These are phyloP conservation scores for Musca vetustissima DNA, from an alignment of 1,140 invertebrate genomes.

Conservation along the genomic window DNA sequence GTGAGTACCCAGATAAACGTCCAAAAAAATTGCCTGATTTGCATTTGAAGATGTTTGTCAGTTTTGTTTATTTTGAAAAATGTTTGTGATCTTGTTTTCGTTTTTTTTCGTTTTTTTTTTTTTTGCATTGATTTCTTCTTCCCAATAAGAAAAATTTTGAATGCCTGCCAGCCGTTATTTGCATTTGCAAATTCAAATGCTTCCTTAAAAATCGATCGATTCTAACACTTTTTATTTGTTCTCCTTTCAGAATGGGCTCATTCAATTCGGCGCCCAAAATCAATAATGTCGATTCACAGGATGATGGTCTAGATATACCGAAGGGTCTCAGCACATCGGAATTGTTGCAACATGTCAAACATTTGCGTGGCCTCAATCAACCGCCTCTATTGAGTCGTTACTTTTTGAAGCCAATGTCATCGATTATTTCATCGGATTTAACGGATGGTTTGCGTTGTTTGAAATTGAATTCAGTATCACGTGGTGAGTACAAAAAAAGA, in stretches of 20 bases:
- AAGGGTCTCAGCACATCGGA: constrained; percentile 58
- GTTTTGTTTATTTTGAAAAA: neutral
- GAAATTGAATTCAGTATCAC: constrained; percentile 57
- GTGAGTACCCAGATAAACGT: constrained; percentile 48
- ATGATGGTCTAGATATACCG: constrained; percentile 62
- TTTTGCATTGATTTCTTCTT: too few relatives aligned
- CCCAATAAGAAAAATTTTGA: too few relatives aligned
- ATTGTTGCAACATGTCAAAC: constrained; percentile 60
- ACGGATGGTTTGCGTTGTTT: constrained; percentile 54
- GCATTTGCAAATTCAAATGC: neutral
- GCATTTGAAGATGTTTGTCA: neutral
- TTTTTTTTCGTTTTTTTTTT: neutral
- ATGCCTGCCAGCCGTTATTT: neutral
- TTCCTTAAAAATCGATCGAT: too few relatives aligned
- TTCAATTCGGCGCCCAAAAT: constrained; percentile 71
- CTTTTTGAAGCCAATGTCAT: constrained; percentile 39
- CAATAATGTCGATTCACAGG: constrained; percentile 66
- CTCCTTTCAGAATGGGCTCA: constrained; percentile 70
- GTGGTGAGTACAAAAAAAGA: constrained; percentile 39
- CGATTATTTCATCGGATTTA: constrained; percentile 38
- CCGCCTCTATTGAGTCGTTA: constrained; percentile 43
- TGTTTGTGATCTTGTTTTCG: neutral
- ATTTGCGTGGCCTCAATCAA: constrained; percentile 40
- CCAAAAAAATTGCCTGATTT: neutral
- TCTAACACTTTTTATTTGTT: constrained; percentile 16